Evolutionary conservation across 1,140 invertebrate genomes (phyloP).

Genomic region (Atta colombica): DNA sequence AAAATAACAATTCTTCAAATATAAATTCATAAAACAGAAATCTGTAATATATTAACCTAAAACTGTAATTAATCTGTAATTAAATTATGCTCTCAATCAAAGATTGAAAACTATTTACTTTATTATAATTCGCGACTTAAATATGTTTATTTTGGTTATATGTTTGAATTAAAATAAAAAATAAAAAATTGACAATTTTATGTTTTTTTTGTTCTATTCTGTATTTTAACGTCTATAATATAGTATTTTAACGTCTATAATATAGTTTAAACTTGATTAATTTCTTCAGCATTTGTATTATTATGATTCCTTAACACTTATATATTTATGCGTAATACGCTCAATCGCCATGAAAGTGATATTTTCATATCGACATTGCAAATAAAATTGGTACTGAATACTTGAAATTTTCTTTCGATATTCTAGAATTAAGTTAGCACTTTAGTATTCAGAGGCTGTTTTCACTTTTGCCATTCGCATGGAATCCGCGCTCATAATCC

Average conservation of each 20-base stretch:
- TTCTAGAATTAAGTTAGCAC: slow-evolving; percentile 39
- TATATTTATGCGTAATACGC: not conserved
- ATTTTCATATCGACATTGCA: not conserved
- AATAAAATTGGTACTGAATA: slow-evolving; percentile 14
- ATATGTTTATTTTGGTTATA: not conserved
- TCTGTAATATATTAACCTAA: too few relatives aligned
- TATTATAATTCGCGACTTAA: too few relatives aligned
- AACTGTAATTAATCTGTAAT: too few relatives aligned
- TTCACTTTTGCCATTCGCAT: slow-evolving; percentile 37
- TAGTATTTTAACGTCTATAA: not conserved
- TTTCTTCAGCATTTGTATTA: not conserved
- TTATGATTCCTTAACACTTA: not conserved
- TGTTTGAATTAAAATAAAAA: not conserved
- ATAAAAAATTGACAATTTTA: not conserved
- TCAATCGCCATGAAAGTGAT: not conserved
- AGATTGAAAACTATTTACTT: too few relatives aligned
- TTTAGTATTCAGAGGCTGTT: slow-evolving; percentile 37
- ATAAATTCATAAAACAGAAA: too few relatives aligned
- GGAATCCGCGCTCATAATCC: slow-evolving; percentile 76
- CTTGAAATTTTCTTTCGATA: not conserved
- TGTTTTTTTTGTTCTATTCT: not conserved
- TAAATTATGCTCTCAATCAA: too few relatives aligned
- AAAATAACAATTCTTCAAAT: too few relatives aligned
- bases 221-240: not conserved
- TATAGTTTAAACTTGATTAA: slow-evolving; percentile 7